Percentiles rank a stretch among this genome's conserved stretches.
phyloP scores from a whole-genome alignment of 2,888 invertebrate genomes.

The Amitus sp. region DNA sequence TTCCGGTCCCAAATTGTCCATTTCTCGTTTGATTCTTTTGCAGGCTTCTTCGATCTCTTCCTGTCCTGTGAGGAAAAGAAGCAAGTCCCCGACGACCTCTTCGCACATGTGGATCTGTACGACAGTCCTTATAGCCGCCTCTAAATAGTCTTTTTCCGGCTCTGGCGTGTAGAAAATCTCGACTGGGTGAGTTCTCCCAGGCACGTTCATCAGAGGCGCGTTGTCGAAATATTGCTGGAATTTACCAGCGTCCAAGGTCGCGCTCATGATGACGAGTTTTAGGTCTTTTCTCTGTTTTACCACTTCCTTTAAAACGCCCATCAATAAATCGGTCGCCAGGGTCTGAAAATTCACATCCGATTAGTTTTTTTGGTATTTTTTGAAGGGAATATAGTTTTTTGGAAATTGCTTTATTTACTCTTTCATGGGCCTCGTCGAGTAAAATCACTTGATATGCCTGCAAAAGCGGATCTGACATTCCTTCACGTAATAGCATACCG shows the following conservation, averaged over 20 bases:
- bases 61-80: conserved; percentile 90
- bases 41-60: conserved; percentile 99
- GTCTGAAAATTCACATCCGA: conserved; percentile 67
- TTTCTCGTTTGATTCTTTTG: conserved; percentile 94
- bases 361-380: background rate
- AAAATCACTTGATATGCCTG: conserved; percentile 95
- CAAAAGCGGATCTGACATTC: conserved; percentile 98
- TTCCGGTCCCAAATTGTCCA: conserved; percentile 95
- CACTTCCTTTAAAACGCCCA: conserved; percentile 99
- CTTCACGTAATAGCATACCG: conserved; percentile 98
- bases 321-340: conserved; percentile 96
- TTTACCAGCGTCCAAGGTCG: conserved; percentile 98
- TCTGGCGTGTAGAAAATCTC: conserved; percentile 99
- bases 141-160: conserved; percentile 96
- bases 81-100: conserved; percentile 89
- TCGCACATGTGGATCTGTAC: conserved; percentile 97
- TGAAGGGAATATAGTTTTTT: background rate
- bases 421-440: conserved; percentile 98
- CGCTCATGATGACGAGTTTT: conserved; percentile 99
- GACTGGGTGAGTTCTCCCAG: conserved; percentile 94
- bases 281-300: conserved; percentile 91
- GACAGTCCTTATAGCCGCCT: conserved; percentile 98
- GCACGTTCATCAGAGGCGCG: conserved; percentile 98
- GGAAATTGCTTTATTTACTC: conserved; percentile 59
- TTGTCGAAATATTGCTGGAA: conserved; percentile 99